Percentiles rank a stretch among this genome's conserved stretches.
Conservation (phyloP, 2,797 vertebrate genomes). For the Nannoperca australis region DNA sequence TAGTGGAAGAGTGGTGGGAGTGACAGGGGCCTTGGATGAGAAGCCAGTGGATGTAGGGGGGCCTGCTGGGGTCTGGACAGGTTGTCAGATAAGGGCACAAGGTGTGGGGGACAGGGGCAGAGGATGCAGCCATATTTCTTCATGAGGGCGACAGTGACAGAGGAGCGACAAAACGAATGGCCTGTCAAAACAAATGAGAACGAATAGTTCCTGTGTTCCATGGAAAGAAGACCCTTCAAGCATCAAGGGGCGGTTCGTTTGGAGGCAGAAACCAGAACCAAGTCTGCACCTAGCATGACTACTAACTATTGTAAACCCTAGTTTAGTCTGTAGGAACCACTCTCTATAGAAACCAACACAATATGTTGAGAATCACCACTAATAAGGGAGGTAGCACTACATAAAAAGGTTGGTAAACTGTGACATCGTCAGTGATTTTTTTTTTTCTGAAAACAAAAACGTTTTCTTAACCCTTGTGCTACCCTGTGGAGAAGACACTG, state of each 20-base stretch:
- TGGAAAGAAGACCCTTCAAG: constrained; percentile 81
- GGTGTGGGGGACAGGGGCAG: constrained; percentile 74
- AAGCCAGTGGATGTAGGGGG: constrained; percentile 35
- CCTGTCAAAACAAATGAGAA: constrained; percentile 88
- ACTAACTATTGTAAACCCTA: constrained; percentile 20
- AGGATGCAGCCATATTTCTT: constrained; percentile 87
- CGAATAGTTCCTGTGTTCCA: constrained; percentile 81
- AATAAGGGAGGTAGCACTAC: neutral
- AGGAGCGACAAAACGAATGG: constrained; percentile 85
- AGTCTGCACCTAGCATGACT: constrained; percentile 47
- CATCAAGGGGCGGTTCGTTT: constrained; percentile 76
- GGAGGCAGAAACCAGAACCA: constrained; percentile 57
- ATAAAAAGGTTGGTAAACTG: too few relatives aligned
- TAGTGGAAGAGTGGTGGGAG: constrained; percentile 13
- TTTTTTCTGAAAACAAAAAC: too few relatives aligned
- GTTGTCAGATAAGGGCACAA: constrained; percentile 77
- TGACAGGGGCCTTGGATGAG: constrained; percentile 46
- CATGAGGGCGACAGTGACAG: constrained; percentile 86
- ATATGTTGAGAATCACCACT: neutral
- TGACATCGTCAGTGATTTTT: neutral
- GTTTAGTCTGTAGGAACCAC: too few relatives aligned
- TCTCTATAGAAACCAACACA: neutral
- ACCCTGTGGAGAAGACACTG: too few relatives aligned
- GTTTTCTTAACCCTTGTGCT: too few relatives aligned
- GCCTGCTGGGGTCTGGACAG: constrained; percentile 50